Percentiles rank a stretch among this genome's conserved stretches.
Conservation (phyloP, 2,113 vertebrate genomes). For the Eidolon helvum region DNA sequence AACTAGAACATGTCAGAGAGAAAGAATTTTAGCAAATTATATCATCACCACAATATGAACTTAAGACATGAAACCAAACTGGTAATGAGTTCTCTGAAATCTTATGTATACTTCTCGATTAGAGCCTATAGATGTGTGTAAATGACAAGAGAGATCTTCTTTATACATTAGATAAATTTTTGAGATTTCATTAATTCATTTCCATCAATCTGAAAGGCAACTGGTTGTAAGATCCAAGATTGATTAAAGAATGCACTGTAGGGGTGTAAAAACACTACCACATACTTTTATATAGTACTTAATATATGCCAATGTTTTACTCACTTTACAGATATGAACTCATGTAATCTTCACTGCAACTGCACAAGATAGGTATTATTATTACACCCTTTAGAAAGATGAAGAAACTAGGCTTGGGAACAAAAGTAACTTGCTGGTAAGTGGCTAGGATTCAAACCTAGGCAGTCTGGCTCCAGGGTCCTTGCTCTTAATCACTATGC, state of each 20-base stretch:
- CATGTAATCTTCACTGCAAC: neutral
- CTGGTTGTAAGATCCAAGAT: neutral
- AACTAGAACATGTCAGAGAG: neutral
- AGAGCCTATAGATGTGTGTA: neutral
- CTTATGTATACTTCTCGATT: neutral
- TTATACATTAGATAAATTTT: neutral
- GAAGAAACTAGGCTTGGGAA: neutral
- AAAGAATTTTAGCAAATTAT: constrained; percentile 37
- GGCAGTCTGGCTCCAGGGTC: neutral
- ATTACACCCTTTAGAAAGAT: neutral
- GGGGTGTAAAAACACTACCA: neutral
- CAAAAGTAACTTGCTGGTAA: neutral
- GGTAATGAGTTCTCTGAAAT: constrained; percentile 24
- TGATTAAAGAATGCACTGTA: neutral
- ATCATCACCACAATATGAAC: neutral
- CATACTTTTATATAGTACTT: neutral
- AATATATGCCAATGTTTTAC: neutral
- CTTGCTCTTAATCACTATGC: neutral
- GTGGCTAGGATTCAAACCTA: neutral
- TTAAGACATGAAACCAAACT: neutral
- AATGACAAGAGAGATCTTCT: neutral
- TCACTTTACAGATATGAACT: neutral
- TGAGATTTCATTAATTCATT: neutral
- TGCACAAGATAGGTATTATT: neutral
- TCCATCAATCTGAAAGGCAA: neutral